These are phyloP conservation scores for Decapterus maruadsi DNA, from an alignment of 2,797 vertebrate species.

Conservation along the genomic window DNA sequence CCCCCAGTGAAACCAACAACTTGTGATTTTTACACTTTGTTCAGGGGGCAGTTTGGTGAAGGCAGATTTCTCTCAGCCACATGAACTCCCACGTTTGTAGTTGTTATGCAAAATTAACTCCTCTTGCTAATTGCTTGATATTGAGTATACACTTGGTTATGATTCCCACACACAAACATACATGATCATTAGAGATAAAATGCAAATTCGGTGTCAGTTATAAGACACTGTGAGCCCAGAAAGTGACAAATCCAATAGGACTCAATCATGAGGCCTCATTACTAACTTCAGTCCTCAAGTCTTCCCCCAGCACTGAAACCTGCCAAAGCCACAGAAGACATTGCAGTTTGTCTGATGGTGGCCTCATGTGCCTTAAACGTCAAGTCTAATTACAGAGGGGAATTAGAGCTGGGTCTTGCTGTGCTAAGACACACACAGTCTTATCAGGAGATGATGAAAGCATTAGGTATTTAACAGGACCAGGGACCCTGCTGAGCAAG, in stretches of 20 bases:
- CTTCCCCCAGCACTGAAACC: slow-evolving; percentile 13
- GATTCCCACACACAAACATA: neutral
- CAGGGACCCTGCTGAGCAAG: slow-evolving; percentile 47
- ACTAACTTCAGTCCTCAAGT: slow-evolving; percentile 28
- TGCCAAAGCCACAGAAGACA: slow-evolving; percentile 13
- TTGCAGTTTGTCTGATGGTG: slow-evolving; percentile 14
- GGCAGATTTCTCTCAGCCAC: too few species aligned
- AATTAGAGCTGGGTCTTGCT: slow-evolving; percentile 53
- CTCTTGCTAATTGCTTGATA: too few species aligned
- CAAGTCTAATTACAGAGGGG: slow-evolving; percentile 49
- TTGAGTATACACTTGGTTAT: neutral
- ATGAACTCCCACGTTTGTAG: too few species aligned
- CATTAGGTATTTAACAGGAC: slow-evolving; percentile 54
- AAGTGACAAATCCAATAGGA: slow-evolving; percentile 11
- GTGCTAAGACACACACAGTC: slow-evolving; percentile 33
- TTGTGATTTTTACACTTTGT: too few species aligned
- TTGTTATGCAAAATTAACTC: too few species aligned
- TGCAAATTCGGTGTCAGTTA: neutral
- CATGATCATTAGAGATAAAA: neutral
- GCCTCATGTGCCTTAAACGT: slow-evolving; percentile 41
- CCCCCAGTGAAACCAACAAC: too few species aligned
- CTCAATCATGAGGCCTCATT: slow-evolving; percentile 5
- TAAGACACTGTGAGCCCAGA: neutral
- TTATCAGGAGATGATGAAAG: slow-evolving; percentile 61
- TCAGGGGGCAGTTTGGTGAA: too few species aligned